Conservation (phyloP, 2,113 vertebrate genomes). For the Panthera uncia region DNA sequence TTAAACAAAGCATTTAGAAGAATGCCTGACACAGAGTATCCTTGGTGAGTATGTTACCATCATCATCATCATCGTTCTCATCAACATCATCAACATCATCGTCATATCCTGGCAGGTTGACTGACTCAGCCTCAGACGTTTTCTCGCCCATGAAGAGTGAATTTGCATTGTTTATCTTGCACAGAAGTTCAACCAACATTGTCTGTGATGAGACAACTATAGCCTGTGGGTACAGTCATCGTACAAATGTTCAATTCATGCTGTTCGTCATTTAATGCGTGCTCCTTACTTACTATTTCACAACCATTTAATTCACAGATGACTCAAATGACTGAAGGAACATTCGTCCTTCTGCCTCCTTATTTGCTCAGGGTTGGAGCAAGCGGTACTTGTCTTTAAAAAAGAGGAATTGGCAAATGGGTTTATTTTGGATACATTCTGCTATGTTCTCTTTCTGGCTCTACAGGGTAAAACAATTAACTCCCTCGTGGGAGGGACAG, state of each 20-base stretch:
- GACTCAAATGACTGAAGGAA: conserved; percentile 34
- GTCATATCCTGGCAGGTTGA: background rate
- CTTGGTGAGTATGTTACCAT: background rate
- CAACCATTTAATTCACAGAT: conserved; percentile 38
- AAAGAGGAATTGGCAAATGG: background rate
- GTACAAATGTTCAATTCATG: background rate
- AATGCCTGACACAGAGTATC: background rate
- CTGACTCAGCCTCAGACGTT: background rate
- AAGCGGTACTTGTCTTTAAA: conserved; percentile 7
- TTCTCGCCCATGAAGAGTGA: background rate
- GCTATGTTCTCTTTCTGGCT: background rate
- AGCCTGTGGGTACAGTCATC: background rate
- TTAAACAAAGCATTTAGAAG: background rate
- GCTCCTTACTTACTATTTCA: background rate
- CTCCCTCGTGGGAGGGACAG: background rate
- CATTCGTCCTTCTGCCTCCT: background rate
- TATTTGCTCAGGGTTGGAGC: background rate
- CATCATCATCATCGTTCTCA: background rate
- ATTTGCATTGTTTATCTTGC: background rate
- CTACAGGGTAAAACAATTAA: background rate
- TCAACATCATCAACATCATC: background rate
- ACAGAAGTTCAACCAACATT: background rate
- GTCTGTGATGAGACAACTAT: background rate
- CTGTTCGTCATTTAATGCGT: background rate
- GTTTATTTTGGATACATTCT: conserved; percentile 31